Conservation (phyloP, 2,113 vertebrate genomes). For the Gadus chalcogrammus region DNA sequence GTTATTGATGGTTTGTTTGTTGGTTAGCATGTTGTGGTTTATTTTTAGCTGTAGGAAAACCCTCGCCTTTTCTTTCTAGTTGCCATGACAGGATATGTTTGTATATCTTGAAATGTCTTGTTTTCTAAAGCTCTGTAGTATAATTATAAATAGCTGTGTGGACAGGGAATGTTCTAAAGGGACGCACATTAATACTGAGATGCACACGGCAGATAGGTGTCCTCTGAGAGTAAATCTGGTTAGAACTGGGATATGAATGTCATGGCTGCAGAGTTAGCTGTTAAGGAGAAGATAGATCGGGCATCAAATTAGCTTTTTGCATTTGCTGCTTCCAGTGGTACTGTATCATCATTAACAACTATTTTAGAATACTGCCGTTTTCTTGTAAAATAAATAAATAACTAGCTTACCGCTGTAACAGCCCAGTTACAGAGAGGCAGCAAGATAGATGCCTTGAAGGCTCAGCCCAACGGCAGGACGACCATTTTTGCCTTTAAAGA, state of each 20-base stretch:
- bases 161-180: constrained; percentile 47
- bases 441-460: too few species aligned
- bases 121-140: constrained; percentile 68
- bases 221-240: constrained; percentile 45
- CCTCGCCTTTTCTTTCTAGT: background rate
- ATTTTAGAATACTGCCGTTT: constrained; percentile 7
- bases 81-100: constrained; percentile 60
- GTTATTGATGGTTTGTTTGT: background rate
- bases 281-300: background rate
- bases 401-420: too few species aligned
- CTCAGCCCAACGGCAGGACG: too few species aligned
- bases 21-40: background rate
- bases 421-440: too few species aligned
- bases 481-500: constrained; percentile 32
- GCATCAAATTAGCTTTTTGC: constrained; percentile 18
- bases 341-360: constrained; percentile 13
- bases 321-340: constrained; percentile 13
- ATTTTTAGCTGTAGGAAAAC: background rate
- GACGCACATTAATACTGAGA: constrained; percentile 60
- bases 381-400: constrained; percentile 5
- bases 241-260: constrained; percentile 48
- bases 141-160: constrained; percentile 71
- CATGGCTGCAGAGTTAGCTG: constrained; percentile 26
- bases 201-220: constrained; percentile 25
- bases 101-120: constrained; percentile 61